A percentile compares a stretch with the other conserved stretches of the same genome.
Conservation (phyloP, 1,140 invertebrate species). For the Daktulosphaira vitifoliae region DNA sequence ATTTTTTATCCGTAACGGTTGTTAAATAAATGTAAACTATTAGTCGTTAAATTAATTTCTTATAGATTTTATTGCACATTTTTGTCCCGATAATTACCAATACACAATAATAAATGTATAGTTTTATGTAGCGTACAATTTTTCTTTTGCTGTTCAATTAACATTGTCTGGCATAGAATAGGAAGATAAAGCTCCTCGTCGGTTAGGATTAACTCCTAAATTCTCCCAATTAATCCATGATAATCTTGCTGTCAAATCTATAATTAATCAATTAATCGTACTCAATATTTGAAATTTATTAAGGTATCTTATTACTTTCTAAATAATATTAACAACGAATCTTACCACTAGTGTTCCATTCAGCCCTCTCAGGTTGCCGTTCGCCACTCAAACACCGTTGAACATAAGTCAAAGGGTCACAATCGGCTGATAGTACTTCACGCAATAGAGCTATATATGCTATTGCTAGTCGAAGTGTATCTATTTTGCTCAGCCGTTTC, state of each 20-base stretch:
- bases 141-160: no score
- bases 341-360: constrained; percentile 95
- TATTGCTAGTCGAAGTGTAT: constrained; percentile 88
- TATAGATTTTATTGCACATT: no score
- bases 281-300: no score
- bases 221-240: constrained; percentile 99
- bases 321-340: no score
- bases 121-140: no score
- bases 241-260: constrained; percentile 91
- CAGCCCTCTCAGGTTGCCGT: constrained; percentile 66
- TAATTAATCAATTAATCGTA: no score
- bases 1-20: no score
- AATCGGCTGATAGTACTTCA: constrained; percentile 81
- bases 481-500: constrained; percentile 93
- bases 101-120: no score
- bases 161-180: constrained; percentile 70
- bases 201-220: constrained; percentile 81
- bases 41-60: no score
- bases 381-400: constrained; percentile 84
- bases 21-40: no score
- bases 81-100: no score
- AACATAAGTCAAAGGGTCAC: constrained; percentile 86
- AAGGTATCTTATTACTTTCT: no score
- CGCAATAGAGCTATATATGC: constrained; percentile 91
- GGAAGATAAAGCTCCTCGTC: constrained; percentile 68